Evolutionary conservation across 2,888 invertebrate species (phyloP), one percentile per base, ranked within the genome.

Genomic region (Synergus itoensis): DNA sequence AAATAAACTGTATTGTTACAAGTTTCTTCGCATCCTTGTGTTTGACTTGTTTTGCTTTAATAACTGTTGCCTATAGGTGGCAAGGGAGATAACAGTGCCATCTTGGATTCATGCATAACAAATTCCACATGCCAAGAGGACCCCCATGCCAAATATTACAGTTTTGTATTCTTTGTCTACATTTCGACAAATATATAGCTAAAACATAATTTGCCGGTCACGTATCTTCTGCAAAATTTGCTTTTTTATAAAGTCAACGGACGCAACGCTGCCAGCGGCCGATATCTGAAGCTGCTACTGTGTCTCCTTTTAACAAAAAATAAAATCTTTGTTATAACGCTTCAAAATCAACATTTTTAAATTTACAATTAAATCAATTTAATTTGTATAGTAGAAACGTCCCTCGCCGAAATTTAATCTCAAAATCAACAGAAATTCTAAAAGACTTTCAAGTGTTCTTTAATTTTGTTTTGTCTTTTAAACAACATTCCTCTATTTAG

Each of bases 51-150:
- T 84, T 62, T 81, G 63, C 77, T 82, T 84, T 77, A 64, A 79
- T 60, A 64, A 77, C 28, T 67, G 80, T 82, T 77, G 36, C 79
- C 83, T 81, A 84, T 78, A 78, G 80, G 84, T 86, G 87, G 88
- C 90, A 89, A 89, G 88, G 88, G 91, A 90, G 91, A 86, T 88
- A 88, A 87, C 88, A 87, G 83, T 85, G 87, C 90, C 92, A 86
- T 90, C 90, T 92, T 92, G 92, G 91, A 87, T 91, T 89, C 91
- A 92, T 92, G 92, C 92, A 92, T 92, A 92, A 92, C 92, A 92
- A 91, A 92, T 92, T 92, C 92, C 92, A 91, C 92, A 92, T 92
- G 91, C 92, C 92, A 91, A 91, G 92, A 91, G 90, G 91, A 89
- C 89, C 90, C 90, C 89, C 86, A 80, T 86, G 87, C 88, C 83